Percentiles rank a stretch among this genome's conserved stretches.
Evolutionary conservation across 2,113 vertebrate genomes (phyloP).

Genomic region (Ceratotherium simum): DNA sequence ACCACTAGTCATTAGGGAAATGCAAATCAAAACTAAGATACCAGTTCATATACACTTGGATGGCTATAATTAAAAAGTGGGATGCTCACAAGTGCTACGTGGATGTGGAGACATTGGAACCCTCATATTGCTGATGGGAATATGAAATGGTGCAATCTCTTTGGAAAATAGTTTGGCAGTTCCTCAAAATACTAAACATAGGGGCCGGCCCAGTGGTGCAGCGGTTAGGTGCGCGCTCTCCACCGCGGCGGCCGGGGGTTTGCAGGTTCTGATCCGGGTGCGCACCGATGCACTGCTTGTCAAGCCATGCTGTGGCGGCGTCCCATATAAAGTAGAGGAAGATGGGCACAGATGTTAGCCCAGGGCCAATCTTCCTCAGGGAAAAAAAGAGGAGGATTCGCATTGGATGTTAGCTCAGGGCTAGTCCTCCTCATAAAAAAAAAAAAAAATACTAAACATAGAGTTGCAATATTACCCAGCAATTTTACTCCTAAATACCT

Average conservation of each 20-base stretch:
- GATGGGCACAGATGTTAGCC: no score
- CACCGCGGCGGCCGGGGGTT: no score
- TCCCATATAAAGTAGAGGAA: no score
- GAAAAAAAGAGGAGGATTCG: no score
- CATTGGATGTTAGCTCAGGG: no score
- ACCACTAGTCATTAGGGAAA: neutral
- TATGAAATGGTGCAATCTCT: neutral
- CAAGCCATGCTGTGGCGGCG: no score
- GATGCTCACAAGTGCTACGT: neutral
- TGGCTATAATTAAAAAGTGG: neutral
- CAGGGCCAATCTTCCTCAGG: no score
- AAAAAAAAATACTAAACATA: neutral
- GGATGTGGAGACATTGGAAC: neutral
- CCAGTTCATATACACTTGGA: neutral
- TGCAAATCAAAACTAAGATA: neutral
- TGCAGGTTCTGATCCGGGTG: no score
- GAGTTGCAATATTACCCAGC: neutral
- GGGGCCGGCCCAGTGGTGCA: no score
- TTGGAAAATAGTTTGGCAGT: neutral
- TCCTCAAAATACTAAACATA: neutral
- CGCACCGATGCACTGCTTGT: no score
- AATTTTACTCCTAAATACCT: neutral
- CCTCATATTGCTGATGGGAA: neutral
- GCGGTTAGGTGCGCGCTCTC: no score
- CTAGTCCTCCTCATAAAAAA: no score